Percentiles rank a stretch among this genome's conserved stretches.
Evolutionary conservation across 2,113 vertebrate genomes (phyloP).

Genomic region (Garra rufa): DNA sequence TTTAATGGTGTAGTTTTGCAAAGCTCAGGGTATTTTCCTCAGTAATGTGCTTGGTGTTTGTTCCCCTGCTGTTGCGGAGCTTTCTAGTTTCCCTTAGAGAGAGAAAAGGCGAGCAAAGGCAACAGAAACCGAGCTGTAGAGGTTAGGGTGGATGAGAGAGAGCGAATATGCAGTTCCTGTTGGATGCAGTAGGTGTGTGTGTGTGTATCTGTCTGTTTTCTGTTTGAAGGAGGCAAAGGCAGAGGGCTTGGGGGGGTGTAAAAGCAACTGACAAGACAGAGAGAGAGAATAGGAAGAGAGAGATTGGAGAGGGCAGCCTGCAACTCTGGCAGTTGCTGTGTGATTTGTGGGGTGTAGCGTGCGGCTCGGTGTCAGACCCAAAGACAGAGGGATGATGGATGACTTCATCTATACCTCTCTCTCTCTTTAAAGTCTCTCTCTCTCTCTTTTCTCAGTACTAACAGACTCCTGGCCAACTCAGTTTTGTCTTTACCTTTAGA

Average conservation of each 20-base stretch:
- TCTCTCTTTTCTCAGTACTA: conserved; percentile 43
- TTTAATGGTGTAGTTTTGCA: conserved; percentile 21
- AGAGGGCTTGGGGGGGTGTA: conserved; percentile 52
- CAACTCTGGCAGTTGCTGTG: conserved; percentile 54
- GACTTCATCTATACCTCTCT: conserved; percentile 56
- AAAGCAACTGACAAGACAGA: conserved; percentile 47
- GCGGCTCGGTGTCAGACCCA: conserved; percentile 52
- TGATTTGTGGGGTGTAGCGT: conserved; percentile 64
- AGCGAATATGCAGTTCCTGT: conserved; percentile 2
- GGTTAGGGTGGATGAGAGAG: not conserved
- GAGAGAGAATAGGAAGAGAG: conserved; percentile 51
- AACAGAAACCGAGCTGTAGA: not conserved
- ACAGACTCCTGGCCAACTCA: conserved; percentile 39
- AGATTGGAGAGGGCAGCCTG: conserved; percentile 49
- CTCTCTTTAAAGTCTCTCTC: conserved; percentile 26
- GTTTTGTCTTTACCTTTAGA: conserved; percentile 36
- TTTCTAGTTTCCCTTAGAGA: not conserved
- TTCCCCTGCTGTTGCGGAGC: not conserved
- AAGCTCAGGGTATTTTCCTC: conserved; percentile 30
- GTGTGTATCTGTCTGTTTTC: conserved; percentile 44
- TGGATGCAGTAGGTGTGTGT: not conserved
- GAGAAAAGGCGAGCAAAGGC: not conserved
- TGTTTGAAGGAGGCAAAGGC: conserved; percentile 46
- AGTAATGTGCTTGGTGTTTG: conserved; percentile 16
- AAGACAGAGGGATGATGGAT: conserved; percentile 62